Percentiles rank a stretch among this genome's conserved stretches.
These are phyloP conservation scores for Caenorhabditis imperialis DNA, from an alignment of 2,888 invertebrate species.

Conservation along the genomic window DNA sequence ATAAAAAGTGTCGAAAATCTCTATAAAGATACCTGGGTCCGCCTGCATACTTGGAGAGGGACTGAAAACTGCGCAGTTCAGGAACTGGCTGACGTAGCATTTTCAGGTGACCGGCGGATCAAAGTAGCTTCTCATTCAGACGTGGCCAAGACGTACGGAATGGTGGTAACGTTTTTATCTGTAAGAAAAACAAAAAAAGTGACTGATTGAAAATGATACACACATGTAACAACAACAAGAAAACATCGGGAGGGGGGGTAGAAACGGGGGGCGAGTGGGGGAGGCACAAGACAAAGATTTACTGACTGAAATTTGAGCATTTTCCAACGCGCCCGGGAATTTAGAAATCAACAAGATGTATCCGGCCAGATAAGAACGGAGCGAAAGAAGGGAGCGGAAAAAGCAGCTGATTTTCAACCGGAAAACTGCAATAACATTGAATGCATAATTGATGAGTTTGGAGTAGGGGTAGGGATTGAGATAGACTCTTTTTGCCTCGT, in stretches of 20 bases:
- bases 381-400: slow-evolving; percentile 27
- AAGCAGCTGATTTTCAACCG: slow-evolving; percentile 47
- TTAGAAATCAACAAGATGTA: slow-evolving; percentile 54
- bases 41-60: slow-evolving; percentile 74
- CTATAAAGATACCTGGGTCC: slow-evolving; percentile 61
- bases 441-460: slow-evolving; percentile 47
- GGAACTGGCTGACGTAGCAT: slow-evolving; percentile 77
- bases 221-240: slow-evolving; percentile 6
- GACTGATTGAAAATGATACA: not conserved
- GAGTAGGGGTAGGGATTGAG: slow-evolving; percentile 23
- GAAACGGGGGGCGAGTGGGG: slow-evolving; percentile 2
- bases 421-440: slow-evolving; percentile 48
- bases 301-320: slow-evolving; percentile 46
- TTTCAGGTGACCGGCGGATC: slow-evolving; percentile 63
- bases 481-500: not conserved
- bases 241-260: slow-evolving; percentile 23
- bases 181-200: not conserved
- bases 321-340: slow-evolving; percentile 35
- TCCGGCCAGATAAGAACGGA: slow-evolving; percentile 38
- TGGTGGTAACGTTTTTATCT: slow-evolving; percentile 26
- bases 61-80: slow-evolving; percentile 78
- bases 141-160: slow-evolving; percentile 32
- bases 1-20: too few relatives aligned
- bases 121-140: slow-evolving; percentile 65
- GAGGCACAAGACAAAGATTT: slow-evolving; percentile 11